A percentile compares a stretch with the other conserved stretches of the same genome.
These are phyloP conservation scores for Hypena proboscidalis DNA, from an alignment of 2,888 invertebrate genomes.

Conservation along the genomic window DNA sequence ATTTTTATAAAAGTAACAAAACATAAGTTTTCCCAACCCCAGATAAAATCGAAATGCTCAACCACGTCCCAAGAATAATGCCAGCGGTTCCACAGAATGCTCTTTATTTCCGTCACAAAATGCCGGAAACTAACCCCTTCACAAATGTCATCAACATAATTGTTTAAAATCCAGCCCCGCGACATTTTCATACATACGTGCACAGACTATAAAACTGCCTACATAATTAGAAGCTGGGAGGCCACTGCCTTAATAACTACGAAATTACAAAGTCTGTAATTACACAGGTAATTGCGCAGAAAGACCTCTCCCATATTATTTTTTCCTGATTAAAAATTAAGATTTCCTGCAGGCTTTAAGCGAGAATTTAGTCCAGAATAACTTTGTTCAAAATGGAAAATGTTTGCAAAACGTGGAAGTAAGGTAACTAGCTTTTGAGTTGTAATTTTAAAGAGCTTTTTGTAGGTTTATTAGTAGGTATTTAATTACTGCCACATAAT, in stretches of 20 bases:
- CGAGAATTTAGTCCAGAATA: slow-evolving; percentile 13
- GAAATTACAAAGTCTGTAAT: slow-evolving; percentile 42
- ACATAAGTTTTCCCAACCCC: too few species aligned
- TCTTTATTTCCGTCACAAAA: background rate
- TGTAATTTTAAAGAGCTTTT: too few species aligned
- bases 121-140: slow-evolving; percentile 1
- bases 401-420: slow-evolving; percentile 7
- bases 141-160: slow-evolving; percentile 14
- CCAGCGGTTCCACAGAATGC: too few species aligned
- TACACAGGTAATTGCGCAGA: slow-evolving; percentile 36
- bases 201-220: slow-evolving; percentile 17
- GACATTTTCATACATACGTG: slow-evolving; percentile 23
- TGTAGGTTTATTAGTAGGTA: too few species aligned
- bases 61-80: too few species aligned
- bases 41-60: too few species aligned
- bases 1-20: too few species aligned
- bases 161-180: slow-evolving; percentile 16
- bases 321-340: slow-evolving; percentile 32
- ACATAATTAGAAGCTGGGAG: slow-evolving; percentile 29
- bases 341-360: slow-evolving; percentile 15
- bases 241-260: slow-evolving; percentile 26
- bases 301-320: slow-evolving; percentile 18
- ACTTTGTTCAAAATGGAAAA: slow-evolving; percentile 13
- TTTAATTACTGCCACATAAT: too few species aligned
- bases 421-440: background rate